A percentile compares a stretch with the other conserved stretches of the same genome.
Conservation (phyloP, 1,140 invertebrate species). For the Nebria ingens region DNA sequence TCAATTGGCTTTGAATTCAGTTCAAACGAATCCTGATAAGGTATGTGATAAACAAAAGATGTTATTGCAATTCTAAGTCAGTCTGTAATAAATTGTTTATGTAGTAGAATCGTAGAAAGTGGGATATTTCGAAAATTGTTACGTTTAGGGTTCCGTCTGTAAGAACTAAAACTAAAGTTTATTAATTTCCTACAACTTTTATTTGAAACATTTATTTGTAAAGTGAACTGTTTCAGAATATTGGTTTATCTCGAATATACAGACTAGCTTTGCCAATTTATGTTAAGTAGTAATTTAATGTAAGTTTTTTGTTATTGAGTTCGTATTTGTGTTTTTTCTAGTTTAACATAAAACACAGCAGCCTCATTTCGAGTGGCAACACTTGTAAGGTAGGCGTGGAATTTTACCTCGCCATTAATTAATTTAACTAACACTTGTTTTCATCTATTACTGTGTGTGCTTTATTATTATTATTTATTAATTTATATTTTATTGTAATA, state of each 20-base stretch:
- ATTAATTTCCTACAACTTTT: too few relatives aligned
- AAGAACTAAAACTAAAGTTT: too few relatives aligned
- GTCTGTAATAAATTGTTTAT: constrained; percentile 13
- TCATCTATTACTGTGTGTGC: neutral
- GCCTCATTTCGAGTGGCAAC: constrained; percentile 13
- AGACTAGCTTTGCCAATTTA: too few relatives aligned
- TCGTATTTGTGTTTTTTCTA: constrained; percentile 4
- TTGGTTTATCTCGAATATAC: too few relatives aligned
- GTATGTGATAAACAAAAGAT: constrained; percentile 41
- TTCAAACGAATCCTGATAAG: constrained; percentile 82
- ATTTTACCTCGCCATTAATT: constrained; percentile 13
- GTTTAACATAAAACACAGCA: constrained; percentile 10
- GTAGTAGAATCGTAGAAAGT: constrained; percentile 4
- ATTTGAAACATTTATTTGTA: too few relatives aligned
- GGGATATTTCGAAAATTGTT: constrained; percentile 12
- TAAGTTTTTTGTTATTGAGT: too few relatives aligned
- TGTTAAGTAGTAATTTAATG: too few relatives aligned
- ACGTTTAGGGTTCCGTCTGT: too few relatives aligned
- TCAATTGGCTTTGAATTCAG: constrained; percentile 69
- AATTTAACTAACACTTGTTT: constrained; percentile 8
- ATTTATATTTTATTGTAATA: neutral
- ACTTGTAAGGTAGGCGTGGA: constrained; percentile 14
- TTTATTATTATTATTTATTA: neutral
- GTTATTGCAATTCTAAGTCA: neutral
- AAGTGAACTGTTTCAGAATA: too few relatives aligned